Conservation (phyloP, 1,140 invertebrate genomes). For the Anthonomus grandis region DNA sequence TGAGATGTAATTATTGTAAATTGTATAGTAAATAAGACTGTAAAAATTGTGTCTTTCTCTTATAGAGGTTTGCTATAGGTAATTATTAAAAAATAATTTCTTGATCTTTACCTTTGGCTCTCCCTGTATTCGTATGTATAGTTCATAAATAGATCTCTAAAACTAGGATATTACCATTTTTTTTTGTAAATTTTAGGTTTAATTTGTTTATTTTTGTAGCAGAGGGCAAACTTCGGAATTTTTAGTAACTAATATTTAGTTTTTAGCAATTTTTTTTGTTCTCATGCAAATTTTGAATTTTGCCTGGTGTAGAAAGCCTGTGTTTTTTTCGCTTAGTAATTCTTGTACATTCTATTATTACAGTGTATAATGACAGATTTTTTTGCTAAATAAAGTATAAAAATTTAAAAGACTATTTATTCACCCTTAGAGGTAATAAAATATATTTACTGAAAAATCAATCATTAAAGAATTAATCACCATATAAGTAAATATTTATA, state of each 20-base stretch:
- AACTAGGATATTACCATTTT: conserved; percentile 4
- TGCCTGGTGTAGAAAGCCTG: conserved; percentile 4
- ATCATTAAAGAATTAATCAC: too few relatives aligned
- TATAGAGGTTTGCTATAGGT: not conserved
- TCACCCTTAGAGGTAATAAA: too few relatives aligned
- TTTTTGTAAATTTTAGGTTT: not conserved
- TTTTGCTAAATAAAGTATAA: conserved; percentile 19
- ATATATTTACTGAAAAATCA: too few relatives aligned
- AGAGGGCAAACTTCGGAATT: conserved; percentile 16
- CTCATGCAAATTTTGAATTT: conserved; percentile 12
- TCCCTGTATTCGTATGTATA: conserved; percentile 7
- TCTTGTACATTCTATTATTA: conserved; percentile 20
- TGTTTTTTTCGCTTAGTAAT: conserved; percentile 11
- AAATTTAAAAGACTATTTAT: too few relatives aligned
- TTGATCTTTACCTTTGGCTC: not conserved
- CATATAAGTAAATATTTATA: too few relatives aligned
- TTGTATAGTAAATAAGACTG: conserved; percentile 22
- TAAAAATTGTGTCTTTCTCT: conserved; percentile 16
- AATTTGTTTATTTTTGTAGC: conserved; percentile 3
- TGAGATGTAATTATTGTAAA: conserved; percentile 14
- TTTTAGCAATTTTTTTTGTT: conserved; percentile 1
- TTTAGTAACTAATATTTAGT: conserved; percentile 29
- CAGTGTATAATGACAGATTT: conserved; percentile 19
- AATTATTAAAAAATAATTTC: not conserved
- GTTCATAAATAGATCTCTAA: conserved; percentile 25